A percentile compares a stretch with the other conserved stretches of the same genome.
Evolutionary conservation across 2,113 vertebrate genomes (phyloP).

Genomic region (Silurus asotus): DNA sequence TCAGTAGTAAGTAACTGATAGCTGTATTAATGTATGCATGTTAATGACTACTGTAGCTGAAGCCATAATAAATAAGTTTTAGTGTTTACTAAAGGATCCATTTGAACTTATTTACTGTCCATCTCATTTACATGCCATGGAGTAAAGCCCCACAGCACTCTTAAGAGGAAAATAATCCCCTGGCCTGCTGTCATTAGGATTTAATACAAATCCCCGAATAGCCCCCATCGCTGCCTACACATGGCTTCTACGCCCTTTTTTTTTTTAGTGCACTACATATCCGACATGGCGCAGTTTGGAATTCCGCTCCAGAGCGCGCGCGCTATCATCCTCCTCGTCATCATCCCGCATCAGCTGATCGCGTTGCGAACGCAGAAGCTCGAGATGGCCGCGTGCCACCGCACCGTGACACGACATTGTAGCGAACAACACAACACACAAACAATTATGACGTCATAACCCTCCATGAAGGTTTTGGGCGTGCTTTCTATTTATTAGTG

Average conservation of each 20-base stretch:
- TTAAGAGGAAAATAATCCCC: neutral
- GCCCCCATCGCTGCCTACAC: neutral
- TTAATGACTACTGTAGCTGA: neutral
- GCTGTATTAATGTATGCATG: neutral
- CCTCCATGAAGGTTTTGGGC: too few relatives aligned
- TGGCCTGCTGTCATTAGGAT: neutral
- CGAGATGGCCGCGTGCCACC: neutral
- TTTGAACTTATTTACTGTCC: neutral
- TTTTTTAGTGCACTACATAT: slow-evolving; percentile 8
- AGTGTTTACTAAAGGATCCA: neutral
- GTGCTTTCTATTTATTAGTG: neutral
- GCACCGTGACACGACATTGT: neutral
- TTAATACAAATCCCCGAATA: neutral
- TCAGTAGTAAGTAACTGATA: neutral
- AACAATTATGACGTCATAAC: neutral
- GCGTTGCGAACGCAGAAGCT: neutral
- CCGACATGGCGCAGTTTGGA: neutral
- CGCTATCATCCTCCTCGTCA: neutral
- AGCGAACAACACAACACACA: neutral
- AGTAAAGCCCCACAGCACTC: neutral
- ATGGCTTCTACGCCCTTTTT: neutral
- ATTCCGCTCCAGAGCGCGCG: neutral
- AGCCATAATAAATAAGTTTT: neutral
- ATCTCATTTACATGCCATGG: neutral
- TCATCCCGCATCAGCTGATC: slow-evolving; percentile 2